Percentiles rank a stretch among this genome's conserved stretches.
phyloP scores from a whole-genome alignment of 2,113 vertebrate genomes.

The Micronycteris hirsuta region DNA sequence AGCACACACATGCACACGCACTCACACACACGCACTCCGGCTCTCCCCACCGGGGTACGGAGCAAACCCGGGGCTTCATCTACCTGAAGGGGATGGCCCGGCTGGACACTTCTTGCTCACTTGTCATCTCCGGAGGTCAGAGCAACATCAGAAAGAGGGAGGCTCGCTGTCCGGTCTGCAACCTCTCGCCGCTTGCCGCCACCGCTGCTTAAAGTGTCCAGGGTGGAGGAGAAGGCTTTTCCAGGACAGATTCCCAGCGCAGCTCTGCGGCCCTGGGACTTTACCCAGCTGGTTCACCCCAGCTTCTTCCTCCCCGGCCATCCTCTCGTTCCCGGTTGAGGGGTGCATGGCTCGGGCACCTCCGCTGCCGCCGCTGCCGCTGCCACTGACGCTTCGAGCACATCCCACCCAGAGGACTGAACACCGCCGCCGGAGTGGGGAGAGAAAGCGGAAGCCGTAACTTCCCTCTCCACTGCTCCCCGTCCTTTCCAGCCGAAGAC shows the following conservation, averaged over 20 bases:
- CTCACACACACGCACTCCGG: conserved; percentile 39
- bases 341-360: conserved; percentile 39
- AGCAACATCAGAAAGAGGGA: neutral
- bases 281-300: neutral
- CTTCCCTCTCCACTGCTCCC: conserved; percentile 42
- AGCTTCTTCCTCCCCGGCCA: neutral
- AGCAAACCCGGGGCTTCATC: conserved; percentile 41
- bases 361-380: neutral
- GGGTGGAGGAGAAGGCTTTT: conserved; percentile 35
- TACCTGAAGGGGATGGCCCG: conserved; percentile 67
- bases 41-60: conserved; percentile 41
- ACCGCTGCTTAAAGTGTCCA: conserved; percentile 40
- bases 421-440: conserved; percentile 12
- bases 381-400: neutral
- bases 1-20: conserved; percentile 12
- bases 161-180: conserved; percentile 35
- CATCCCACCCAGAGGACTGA: conserved; percentile 32
- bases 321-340: neutral
- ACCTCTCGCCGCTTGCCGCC: neutral
- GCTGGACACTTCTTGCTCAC: conserved; percentile 57
- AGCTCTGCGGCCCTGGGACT: conserved; percentile 50
- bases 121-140: conserved; percentile 56
- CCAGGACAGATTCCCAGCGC: neutral
- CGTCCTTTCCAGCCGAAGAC: neutral
- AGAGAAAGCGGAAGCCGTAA: conserved; percentile 51